A percentile compares a stretch with the other conserved stretches of the same genome.
phyloP scores from a whole-genome alignment of 2,797 vertebrate species.

The Crocodylus rhombifer region DNA sequence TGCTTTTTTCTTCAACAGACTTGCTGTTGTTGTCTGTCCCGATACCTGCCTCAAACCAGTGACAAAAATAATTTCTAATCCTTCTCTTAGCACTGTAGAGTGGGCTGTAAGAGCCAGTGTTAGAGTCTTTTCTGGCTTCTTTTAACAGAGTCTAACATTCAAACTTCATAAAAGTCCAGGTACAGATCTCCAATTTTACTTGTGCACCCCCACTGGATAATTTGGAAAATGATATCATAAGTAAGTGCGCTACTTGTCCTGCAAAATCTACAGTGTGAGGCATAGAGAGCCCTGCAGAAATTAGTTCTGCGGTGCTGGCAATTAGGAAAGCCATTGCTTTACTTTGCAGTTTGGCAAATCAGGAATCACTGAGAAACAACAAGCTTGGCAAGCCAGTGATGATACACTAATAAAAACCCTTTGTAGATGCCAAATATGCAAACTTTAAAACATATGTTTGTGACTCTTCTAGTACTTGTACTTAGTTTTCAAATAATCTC shows the following conservation, averaged over 20 bases:
- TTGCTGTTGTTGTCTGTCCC: background rate
- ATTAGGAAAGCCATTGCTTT: conserved; percentile 8
- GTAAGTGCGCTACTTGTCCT: background rate
- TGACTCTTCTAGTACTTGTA: conserved; percentile 53
- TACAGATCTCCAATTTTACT: background rate
- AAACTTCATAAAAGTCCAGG: background rate
- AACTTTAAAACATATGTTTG: background rate
- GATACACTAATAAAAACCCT: conserved; percentile 5
- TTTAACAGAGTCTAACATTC: background rate
- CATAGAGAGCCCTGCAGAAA: background rate
- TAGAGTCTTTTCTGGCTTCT: background rate
- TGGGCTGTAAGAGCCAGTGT: background rate
- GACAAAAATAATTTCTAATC: fast-evolving
- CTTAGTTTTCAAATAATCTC: conserved; percentile 40
- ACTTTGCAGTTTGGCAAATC: conserved; percentile 60
- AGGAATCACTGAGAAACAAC: background rate
- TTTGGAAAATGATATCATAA: background rate
- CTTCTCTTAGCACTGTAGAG: background rate
- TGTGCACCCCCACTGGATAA: background rate
- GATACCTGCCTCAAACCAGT: background rate
- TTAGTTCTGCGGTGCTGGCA: background rate
- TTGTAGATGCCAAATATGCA: background rate
- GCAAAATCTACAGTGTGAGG: background rate
- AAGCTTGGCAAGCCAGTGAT: conserved; percentile 54
- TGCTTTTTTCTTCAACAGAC: background rate